Evolutionary conservation across 2,113 vertebrate genomes (phyloP).

Genomic region (Chaenocephalus aceratus): DNA sequence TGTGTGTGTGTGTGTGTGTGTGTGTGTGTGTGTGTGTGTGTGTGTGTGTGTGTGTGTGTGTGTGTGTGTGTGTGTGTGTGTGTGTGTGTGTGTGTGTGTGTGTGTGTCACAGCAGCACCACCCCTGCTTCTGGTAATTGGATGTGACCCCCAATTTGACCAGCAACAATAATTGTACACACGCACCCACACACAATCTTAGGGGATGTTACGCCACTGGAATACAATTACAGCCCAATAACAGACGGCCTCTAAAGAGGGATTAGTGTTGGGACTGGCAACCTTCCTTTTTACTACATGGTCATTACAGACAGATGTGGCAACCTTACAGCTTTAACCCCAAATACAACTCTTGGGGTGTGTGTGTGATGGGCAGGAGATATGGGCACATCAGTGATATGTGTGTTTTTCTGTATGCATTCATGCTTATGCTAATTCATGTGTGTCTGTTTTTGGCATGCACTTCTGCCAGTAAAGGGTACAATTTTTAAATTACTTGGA

Average conservation of each 20-base stretch:
- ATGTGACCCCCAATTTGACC: slow-evolving; percentile 73
- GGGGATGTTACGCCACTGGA: slow-evolving; percentile 56
- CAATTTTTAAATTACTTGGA: too few relatives aligned
- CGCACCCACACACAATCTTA: slow-evolving; percentile 2
- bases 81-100: too few relatives aligned
- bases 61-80: neutral
- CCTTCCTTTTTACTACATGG: slow-evolving; percentile 58
- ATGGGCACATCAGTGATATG: too few relatives aligned
- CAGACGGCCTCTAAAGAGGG: slow-evolving; percentile 53
- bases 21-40: neutral
- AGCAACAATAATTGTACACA: slow-evolving; percentile 42
- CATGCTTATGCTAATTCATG: too few relatives aligned
- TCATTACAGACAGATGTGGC: slow-evolving; percentile 55
- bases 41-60: too few relatives aligned
- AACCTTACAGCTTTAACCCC: slow-evolving; percentile 43
- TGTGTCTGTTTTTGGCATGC: too few relatives aligned
- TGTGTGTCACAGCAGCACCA: slow-evolving; percentile 13
- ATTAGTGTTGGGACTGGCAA: slow-evolving; percentile 72
- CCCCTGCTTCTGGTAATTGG: slow-evolving; percentile 60
- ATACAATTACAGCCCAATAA: slow-evolving; percentile 64
- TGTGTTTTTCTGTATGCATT: too few relatives aligned
- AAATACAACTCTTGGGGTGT: neutral
- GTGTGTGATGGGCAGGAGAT: too few relatives aligned
- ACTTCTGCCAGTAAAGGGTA: too few relatives aligned
- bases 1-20: neutral